These are phyloP conservation scores for Chinchilla lanigera DNA, from an alignment of 2,113 vertebrate species.

Conservation along the genomic window DNA sequence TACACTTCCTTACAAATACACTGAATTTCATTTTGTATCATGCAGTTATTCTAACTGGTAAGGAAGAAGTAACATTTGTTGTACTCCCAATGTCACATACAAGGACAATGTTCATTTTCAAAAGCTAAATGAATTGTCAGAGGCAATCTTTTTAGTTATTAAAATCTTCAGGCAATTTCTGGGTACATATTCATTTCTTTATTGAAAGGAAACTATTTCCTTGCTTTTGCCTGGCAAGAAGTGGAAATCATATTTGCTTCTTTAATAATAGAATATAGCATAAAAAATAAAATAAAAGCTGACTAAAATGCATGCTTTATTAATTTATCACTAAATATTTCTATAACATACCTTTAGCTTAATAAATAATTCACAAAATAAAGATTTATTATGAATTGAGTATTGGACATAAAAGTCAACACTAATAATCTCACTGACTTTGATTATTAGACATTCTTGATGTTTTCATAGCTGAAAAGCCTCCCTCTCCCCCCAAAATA, in stretches of 20 bases:
- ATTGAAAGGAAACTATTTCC: constrained; percentile 20
- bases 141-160: constrained; percentile 53
- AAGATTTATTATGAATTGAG: not conserved
- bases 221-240: not conserved
- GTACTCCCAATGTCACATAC: not conserved
- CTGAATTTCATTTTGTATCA: not conserved
- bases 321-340: not conserved
- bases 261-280: not conserved
- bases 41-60: not conserved
- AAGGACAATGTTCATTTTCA: not conserved
- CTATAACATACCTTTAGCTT: not conserved
- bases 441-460: not conserved
- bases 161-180: constrained; percentile 30
- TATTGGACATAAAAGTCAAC: not conserved
- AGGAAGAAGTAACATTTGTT: not conserved
- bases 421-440: not conserved
- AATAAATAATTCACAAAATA: not conserved
- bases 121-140: not conserved
- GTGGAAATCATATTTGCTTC: not conserved
- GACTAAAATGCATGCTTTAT: not conserved
- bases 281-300: not conserved
- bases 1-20: not conserved
- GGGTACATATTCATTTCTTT: not conserved
- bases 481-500: not conserved
- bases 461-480: not conserved